Conservation (phyloP, 1,140 invertebrate species). For the Rhopalosiphum padi region DNA sequence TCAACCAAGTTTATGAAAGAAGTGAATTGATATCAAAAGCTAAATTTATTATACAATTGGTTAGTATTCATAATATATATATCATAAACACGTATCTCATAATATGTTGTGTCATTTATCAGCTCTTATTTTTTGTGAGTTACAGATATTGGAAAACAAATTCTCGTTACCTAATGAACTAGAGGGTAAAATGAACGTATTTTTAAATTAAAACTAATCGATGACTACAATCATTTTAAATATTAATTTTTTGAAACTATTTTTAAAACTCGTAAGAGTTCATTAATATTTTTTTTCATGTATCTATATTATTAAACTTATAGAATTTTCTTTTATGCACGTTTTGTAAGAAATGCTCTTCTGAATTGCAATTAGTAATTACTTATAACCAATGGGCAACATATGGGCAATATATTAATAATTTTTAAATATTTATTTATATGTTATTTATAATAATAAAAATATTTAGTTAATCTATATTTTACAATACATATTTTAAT, state of each 20-base stretch:
- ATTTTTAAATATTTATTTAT: not conserved
- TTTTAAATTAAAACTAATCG: not conserved
- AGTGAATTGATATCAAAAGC: not conserved
- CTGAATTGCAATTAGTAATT: not conserved
- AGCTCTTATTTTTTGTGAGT: not conserved
- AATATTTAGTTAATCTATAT: not conserved
- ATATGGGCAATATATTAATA: too few species aligned
- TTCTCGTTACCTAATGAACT: not conserved
- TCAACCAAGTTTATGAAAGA: conserved; percentile 34
- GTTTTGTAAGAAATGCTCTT: not conserved
- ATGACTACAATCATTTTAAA: not conserved
- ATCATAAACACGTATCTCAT: not conserved
- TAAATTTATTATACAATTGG: conserved; percentile 23
- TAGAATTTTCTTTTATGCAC: not conserved
- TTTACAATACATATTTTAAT: not conserved
- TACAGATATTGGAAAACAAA: conserved; percentile 22
- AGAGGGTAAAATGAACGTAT: not conserved
- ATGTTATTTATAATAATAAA: not conserved
- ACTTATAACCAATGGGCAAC: not conserved
- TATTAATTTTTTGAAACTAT: not conserved
- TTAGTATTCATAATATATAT: conserved; percentile 24
- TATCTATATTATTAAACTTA: not conserved
- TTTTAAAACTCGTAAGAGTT: not conserved
- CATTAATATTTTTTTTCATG: not conserved
- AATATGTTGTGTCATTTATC: not conserved